Conservation (phyloP, 2,113 vertebrate species). For the Oxyura jamaicensis region DNA sequence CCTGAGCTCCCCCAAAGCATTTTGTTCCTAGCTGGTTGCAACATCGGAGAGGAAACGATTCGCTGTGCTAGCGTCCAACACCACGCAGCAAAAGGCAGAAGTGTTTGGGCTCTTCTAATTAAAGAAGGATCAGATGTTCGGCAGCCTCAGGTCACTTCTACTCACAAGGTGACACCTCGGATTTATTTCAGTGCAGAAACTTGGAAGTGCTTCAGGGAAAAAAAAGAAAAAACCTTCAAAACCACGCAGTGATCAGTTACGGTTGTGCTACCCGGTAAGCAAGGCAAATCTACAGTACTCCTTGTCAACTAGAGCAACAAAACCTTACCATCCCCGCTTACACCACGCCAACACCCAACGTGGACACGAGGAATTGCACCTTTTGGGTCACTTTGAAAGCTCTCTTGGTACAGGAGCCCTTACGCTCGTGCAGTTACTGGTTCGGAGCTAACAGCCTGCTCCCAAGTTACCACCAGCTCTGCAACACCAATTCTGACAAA, state of each 20-base stretch:
- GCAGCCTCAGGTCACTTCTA: not conserved
- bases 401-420: not conserved
- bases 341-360: not conserved
- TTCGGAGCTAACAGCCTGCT: not conserved
- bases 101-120: not conserved
- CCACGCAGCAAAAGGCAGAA: rapidly evolving
- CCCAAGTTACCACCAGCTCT: not conserved
- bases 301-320: not conserved
- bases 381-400: not conserved
- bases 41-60: not conserved
- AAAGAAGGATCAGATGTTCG: not conserved
- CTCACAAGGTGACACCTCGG: not conserved
- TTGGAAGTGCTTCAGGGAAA: not conserved
- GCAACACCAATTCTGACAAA: not conserved
- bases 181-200: not conserved
- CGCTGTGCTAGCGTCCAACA: rapidly evolving
- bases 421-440: rapidly evolving
- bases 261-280: not conserved
- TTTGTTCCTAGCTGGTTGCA: not conserved
- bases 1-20: not conserved
- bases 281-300: not conserved
- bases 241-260: not conserved
- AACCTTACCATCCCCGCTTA: not conserved
- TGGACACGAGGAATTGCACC: not conserved
- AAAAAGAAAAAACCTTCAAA: not conserved